Percentiles rank a stretch among this genome's conserved stretches.
Evolutionary conservation across 2,113 vertebrate genomes (phyloP).

Genomic region (Paralichthys olivaceus): DNA sequence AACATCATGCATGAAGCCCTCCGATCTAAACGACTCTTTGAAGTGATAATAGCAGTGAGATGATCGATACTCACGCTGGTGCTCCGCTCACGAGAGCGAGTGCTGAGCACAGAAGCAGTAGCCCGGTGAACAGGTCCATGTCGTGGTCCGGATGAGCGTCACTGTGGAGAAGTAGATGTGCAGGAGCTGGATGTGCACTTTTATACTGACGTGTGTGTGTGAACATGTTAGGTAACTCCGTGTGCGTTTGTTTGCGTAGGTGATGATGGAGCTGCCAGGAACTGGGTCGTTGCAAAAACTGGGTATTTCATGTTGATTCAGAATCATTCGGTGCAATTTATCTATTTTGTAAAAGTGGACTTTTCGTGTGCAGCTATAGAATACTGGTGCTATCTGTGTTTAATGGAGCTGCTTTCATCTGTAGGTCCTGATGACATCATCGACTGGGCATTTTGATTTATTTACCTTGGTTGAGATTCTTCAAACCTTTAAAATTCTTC

Average conservation of each 20-base stretch:
- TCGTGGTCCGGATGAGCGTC: slow-evolving; percentile 22
- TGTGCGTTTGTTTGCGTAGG: slow-evolving; percentile 36
- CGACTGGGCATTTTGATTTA: too few relatives aligned
- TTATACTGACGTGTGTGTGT: slow-evolving; percentile 55
- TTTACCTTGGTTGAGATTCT: too few relatives aligned
- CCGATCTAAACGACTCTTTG: not conserved
- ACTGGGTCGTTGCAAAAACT: slow-evolving; percentile 62
- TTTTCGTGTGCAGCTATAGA: too few relatives aligned
- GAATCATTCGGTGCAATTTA: not conserved
- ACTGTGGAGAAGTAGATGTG: slow-evolving; percentile 8
- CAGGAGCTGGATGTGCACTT: slow-evolving; percentile 21
- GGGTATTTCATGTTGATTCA: not conserved
- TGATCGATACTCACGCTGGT: slow-evolving; percentile 71
- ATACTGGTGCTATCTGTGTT: too few relatives aligned
- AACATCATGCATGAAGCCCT: not conserved
- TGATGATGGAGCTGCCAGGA: not conserved
- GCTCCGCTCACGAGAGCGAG: slow-evolving; percentile 47
- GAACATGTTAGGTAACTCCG: slow-evolving; percentile 32
- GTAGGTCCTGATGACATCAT: too few relatives aligned
- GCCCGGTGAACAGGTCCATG: slow-evolving; percentile 68
- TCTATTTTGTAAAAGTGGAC: not conserved
- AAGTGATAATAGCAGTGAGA: not conserved
- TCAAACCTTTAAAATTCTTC: too few relatives aligned
- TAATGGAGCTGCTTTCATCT: too few relatives aligned
- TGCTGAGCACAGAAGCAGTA: slow-evolving; percentile 56